Evolutionary conservation across 2,797 vertebrate genomes (phyloP).

Genomic region (Botia almorhae): DNA sequence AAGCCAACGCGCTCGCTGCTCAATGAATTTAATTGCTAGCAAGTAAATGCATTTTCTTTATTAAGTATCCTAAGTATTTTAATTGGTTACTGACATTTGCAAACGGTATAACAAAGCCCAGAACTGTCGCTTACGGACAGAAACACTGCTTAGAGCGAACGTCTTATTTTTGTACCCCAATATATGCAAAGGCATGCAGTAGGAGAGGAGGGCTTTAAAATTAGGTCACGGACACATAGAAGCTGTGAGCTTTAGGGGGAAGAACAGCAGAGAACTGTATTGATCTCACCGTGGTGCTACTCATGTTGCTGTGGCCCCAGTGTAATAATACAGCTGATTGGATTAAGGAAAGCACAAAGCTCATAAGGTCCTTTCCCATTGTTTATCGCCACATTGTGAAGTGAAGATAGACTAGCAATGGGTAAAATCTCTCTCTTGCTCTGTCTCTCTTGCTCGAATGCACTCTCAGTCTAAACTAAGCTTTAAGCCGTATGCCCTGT

Average conservation of each 20-base stretch:
- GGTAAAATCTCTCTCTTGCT: background rate
- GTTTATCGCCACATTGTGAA: background rate
- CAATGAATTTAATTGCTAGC: background rate
- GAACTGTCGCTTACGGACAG: background rate
- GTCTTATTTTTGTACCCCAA: conserved; percentile 25
- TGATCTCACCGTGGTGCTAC: conserved; percentile 11
- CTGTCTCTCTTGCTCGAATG: no score
- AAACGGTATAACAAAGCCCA: background rate
- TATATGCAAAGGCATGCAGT: conserved; percentile 32
- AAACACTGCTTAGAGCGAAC: background rate
- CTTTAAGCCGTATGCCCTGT: background rate
- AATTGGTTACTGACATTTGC: background rate
- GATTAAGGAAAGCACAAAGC: conserved; percentile 30
- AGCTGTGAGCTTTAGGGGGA: conserved; percentile 5
- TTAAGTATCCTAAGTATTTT: background rate
- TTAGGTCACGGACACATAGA: conserved; percentile 54
- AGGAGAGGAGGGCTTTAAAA: conserved; percentile 42
- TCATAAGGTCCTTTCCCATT: background rate
- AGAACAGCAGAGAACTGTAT: background rate
- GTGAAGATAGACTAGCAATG: background rate
- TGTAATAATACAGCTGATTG: conserved; percentile 1
- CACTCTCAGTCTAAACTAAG: background rate
- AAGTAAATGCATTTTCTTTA: background rate
- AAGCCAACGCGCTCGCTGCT: background rate
- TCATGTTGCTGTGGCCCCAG: conserved; percentile 5